Percentiles rank a stretch among this genome's conserved stretches.
Evolutionary conservation across 2,888 invertebrate species (phyloP).

Genomic region (Amblyteles armatorius): DNA sequence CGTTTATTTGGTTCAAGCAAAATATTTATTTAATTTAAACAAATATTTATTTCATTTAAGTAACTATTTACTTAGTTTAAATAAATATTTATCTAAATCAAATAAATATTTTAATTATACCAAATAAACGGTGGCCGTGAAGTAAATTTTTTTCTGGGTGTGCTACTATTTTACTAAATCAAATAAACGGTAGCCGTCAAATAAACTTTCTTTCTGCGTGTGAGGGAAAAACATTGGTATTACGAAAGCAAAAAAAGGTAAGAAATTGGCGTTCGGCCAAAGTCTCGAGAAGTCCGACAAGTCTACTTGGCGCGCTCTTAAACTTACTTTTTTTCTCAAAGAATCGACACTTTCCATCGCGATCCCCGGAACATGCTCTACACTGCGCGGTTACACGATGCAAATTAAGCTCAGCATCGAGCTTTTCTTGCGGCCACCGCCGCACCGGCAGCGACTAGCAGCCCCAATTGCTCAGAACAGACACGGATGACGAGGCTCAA

Average conservation of each 20-base stretch:
- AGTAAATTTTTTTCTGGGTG: too few species aligned
- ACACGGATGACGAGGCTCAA: constrained; percentile 42
- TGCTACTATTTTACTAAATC: too few species aligned
- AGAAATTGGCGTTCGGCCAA: neutral
- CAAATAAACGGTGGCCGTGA: too few species aligned
- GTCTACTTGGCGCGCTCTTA: neutral
- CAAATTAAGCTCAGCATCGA: neutral
- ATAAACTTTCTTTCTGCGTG: too few species aligned
- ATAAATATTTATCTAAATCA: too few species aligned
- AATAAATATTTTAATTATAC: too few species aligned
- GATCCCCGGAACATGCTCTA: neutral
- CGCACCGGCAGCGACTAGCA: neutral
- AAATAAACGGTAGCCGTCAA: too few species aligned
- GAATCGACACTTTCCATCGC: neutral
- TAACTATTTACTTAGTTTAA: too few species aligned
- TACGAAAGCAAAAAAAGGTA: neutral
- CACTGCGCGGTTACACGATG: neutral
- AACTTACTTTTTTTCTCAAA: neutral
- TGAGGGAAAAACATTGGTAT: neutral
- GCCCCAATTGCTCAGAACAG: constrained; percentile 31
- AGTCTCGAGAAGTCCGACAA: neutral
- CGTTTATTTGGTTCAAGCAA: too few species aligned
- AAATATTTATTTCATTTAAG: too few species aligned
- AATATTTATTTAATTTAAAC: too few species aligned
- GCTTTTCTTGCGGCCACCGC: neutral